These are phyloP conservation scores for Borostomias antarcticus DNA, from an alignment of 2,797 vertebrate genomes.

Conservation along the genomic window DNA sequence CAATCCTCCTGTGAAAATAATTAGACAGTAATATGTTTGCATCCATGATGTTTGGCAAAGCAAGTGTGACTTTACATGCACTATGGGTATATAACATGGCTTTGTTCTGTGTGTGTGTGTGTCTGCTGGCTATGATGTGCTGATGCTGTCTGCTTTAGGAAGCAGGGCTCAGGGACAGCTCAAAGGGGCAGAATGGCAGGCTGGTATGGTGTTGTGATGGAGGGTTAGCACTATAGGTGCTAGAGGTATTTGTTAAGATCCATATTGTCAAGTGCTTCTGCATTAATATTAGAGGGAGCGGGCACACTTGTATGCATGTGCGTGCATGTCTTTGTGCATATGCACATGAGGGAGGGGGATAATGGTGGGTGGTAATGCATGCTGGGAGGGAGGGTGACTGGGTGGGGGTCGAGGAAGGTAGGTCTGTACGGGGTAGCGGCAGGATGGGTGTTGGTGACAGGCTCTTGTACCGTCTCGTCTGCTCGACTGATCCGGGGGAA, in stretches of 20 bases:
- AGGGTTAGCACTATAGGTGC: not conserved
- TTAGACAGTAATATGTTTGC: slow-evolving; percentile 27
- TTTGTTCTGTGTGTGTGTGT: slow-evolving; percentile 28
- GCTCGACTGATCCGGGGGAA: slow-evolving; percentile 75
- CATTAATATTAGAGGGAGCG: slow-evolving; percentile 17
- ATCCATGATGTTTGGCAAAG: slow-evolving; percentile 36
- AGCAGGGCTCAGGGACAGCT: slow-evolving; percentile 16
- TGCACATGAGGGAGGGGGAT: slow-evolving; percentile 22
- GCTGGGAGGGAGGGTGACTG: not conserved
- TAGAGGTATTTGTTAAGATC: slow-evolving; percentile 20
- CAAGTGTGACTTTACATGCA: slow-evolving; percentile 24
- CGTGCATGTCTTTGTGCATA: slow-evolving; percentile 26
- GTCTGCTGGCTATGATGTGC: slow-evolving; percentile 15
- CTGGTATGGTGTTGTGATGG: too few relatives aligned
- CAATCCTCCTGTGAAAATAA: slow-evolving; percentile 25
- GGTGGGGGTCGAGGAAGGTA: slow-evolving; percentile 33
- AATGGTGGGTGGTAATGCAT: not conserved
- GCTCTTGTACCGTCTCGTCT: slow-evolving; percentile 70
- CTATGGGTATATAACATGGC: slow-evolving; percentile 25
- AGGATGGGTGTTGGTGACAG: slow-evolving; percentile 69
- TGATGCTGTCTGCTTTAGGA: slow-evolving; percentile 31
- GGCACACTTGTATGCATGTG: slow-evolving; percentile 27
- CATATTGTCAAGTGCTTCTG: slow-evolving; percentile 20
- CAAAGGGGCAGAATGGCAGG: slow-evolving; percentile 7
- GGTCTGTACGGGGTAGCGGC: slow-evolving; percentile 54